Evolutionary conservation across 92 coral and sea anemone genomes (phyloP).

Genomic region (Desmophyllum pertusum): DNA sequence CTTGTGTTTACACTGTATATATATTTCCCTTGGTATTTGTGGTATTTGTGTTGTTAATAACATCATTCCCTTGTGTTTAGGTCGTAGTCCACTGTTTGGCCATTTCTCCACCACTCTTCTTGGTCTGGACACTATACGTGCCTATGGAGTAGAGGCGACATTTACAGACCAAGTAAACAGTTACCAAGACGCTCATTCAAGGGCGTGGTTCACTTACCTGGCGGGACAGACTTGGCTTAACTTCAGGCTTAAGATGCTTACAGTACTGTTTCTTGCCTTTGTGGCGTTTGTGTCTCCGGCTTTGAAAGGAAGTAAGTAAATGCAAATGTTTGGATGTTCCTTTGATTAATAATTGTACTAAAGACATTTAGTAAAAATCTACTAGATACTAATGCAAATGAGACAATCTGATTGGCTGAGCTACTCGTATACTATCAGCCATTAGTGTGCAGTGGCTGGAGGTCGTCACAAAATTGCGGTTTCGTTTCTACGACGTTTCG

Average conservation of each 20-base stretch:
- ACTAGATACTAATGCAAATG: no score
- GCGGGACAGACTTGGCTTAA: conserved; percentile 86
- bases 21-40: no score
- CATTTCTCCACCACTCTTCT: conserved; percentile 95
- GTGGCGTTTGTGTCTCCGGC: conserved; percentile 85
- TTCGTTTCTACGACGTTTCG: no score
- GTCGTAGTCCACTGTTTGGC: conserved; percentile 92
- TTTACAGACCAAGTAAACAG: conserved; percentile 78
- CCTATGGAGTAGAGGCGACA: conserved; percentile 75
- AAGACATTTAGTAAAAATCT: no score
- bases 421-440: no score
- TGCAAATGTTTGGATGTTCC: neutral
- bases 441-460: no score
- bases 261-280: conserved; percentile 75
- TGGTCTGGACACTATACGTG: conserved; percentile 93
- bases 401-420: no score
- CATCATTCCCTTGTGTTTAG: conserved; percentile 50
- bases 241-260: conserved; percentile 77
- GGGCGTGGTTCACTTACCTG: conserved; percentile 83
- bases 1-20: neutral
- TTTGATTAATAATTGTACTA: neutral
- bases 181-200: conserved; percentile 89
- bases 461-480: no score
- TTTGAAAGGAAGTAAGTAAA: conserved; percentile 71
- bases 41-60: neutral